These are phyloP conservation scores for Menura novaehollandiae DNA, from an alignment of 2,113 vertebrate genomes.

Conservation along the genomic window DNA sequence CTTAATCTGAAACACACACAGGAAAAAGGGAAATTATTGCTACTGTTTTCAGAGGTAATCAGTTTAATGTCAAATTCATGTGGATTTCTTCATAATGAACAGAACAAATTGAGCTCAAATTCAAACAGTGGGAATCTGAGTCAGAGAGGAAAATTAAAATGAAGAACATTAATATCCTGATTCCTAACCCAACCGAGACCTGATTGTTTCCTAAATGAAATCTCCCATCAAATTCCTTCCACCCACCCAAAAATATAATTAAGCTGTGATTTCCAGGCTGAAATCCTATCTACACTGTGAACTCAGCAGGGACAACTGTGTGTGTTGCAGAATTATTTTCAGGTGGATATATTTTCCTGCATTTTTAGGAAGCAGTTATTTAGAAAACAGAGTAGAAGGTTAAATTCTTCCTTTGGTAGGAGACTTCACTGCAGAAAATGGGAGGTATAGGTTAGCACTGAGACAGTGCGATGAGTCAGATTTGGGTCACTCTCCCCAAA, in stretches of 20 bases:
- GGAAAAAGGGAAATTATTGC: slow-evolving; percentile 37
- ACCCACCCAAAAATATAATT: slow-evolving; percentile 53
- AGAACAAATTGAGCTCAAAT: slow-evolving; percentile 52
- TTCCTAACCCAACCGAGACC: slow-evolving; percentile 30
- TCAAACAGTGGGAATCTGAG: slow-evolving; percentile 56
- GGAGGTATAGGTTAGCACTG: not conserved
- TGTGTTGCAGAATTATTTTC: not conserved
- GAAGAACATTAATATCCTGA: slow-evolving; percentile 48
- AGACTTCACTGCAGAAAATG: not conserved
- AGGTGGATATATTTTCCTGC: not conserved
- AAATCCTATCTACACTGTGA: not conserved
- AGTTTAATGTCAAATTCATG: slow-evolving; percentile 62
- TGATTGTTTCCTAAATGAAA: slow-evolving; percentile 59
- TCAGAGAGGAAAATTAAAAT: slow-evolving; percentile 61
- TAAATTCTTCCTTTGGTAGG: not conserved
- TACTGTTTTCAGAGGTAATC: slow-evolving; percentile 56
- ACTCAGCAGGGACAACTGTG: not conserved
- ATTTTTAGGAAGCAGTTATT: not conserved
- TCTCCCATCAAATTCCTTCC: slow-evolving; percentile 32
- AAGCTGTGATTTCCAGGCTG: slow-evolving; percentile 36
- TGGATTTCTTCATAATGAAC: slow-evolving; percentile 66
- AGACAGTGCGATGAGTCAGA: not conserved
- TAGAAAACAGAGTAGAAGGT: not conserved
- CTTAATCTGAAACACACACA: slow-evolving; percentile 57
- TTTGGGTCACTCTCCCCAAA: not conserved